Evolutionary conservation across 2,113 vertebrate species (phyloP).

Genomic region (Psophia crepitans): DNA sequence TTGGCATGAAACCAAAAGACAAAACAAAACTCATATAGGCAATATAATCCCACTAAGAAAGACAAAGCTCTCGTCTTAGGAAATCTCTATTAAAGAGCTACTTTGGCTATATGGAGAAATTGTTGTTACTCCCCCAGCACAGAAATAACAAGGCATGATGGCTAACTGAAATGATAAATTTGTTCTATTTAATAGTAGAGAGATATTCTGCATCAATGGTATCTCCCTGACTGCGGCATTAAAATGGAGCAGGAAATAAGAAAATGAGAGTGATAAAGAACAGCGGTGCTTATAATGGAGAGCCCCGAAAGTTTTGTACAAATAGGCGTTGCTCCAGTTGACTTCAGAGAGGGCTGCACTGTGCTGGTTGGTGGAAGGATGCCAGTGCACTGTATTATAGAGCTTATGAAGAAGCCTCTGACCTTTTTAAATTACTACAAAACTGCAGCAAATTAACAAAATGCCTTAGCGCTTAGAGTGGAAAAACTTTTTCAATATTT

Average conservation of each 20-base stretch:
- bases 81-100: not conserved
- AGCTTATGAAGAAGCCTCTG: not conserved
- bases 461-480: not conserved
- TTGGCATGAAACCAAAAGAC: not conserved
- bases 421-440: not conserved
- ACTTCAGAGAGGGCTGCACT: not conserved
- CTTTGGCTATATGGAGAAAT: not conserved
- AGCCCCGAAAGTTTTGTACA: not conserved
- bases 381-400: not conserved
- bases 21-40: not conserved
- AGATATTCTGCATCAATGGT: not conserved
- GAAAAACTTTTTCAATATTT: not conserved
- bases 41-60: not conserved
- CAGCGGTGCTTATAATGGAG: not conserved
- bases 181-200: not conserved
- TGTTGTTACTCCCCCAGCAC: not conserved
- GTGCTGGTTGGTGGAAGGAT: not conserved
- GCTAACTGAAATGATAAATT: not conserved
- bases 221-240: not conserved
- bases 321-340: not conserved
- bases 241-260: not conserved
- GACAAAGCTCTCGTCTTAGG: not conserved
- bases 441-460: slow-evolving; percentile 12
- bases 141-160: not conserved
- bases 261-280: not conserved